phyloP scores from a whole-genome alignment of 2,113 vertebrate species.

The Leptocoma aspasia region DNA sequence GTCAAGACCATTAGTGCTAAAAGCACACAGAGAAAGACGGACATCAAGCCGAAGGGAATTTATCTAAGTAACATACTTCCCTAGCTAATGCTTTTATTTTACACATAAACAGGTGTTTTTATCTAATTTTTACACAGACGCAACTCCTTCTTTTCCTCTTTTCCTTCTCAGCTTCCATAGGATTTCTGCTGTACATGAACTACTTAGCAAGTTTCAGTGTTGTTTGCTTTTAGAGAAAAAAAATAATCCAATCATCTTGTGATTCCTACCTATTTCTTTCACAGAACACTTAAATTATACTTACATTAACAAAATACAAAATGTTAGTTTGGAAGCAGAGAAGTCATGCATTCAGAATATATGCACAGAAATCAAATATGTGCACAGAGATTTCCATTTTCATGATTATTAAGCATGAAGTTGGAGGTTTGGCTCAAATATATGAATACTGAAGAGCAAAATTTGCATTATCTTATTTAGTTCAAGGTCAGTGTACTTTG shows the following conservation, averaged over 20 bases:
- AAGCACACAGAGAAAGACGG: not conserved
- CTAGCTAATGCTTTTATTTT: not conserved
- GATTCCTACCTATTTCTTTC: not conserved
- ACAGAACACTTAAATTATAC: not conserved
- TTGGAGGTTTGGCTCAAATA: conserved; percentile 1
- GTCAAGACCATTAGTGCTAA: not conserved
- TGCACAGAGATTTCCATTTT: conserved; percentile 36
- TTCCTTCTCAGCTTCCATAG: not conserved
- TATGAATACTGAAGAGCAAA: conserved; percentile 20
- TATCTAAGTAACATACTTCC: not conserved
- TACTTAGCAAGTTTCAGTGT: not conserved
- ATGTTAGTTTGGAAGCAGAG: not conserved
- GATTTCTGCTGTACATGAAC: not conserved
- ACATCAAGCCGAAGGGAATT: not conserved
- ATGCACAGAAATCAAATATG: conserved; percentile 18
- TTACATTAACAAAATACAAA: not conserved
- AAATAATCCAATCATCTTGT: not conserved
- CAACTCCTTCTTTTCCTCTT: not conserved
- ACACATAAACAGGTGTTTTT: not conserved
- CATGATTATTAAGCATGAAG: conserved; percentile 32
- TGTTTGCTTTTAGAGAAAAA: not conserved
- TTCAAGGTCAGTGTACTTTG: conserved; percentile 12
- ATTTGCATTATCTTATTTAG: conserved; percentile 17
- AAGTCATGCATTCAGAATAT: conserved; percentile 26
- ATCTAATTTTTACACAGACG: not conserved